Base-by-base conservation (phyloP, 1,140 invertebrate genomes). In the Drosophila sp. region DNA sequence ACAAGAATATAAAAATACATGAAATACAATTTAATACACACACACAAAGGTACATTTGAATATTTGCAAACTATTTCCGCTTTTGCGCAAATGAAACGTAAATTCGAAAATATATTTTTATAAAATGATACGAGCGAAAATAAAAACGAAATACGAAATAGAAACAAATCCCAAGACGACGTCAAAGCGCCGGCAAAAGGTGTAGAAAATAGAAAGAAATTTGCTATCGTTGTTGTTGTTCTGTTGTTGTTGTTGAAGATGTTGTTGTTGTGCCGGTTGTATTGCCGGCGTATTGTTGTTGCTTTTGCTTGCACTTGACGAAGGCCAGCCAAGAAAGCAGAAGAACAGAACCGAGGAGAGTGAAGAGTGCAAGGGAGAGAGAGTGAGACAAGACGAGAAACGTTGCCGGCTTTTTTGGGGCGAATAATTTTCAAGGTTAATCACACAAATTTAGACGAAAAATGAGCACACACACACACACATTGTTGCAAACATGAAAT, bases 1-100 rank as follows among this genome's bases (percentile, higher is more conserved):
- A 25, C 18, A 36, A 16, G n/a, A 29, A 18, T 1, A 51, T 7
- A 14, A 11, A 36, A 13, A 45, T 32, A 21, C 34, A 58, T 7
- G 9, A 6, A 13, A 41, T 9, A 53, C 5, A 61, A 6, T 18
- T 21, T 29, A 3, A 38, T 53, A 59, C 53, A 21, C 50, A 8
- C 29, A 16, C 16, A 11, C 32, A 63, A 54, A 8, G 21, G 14
- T 14, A 8, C 32, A 63, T 62, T 64, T 51, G 57, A 58, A 38
- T 62, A 50, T 67, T 74, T 51, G 74, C 27, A 54, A 86, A 89
- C 82, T 87, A 87, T 87, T 87, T 87, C 82, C 82, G 82, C 82
- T 82, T 89, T 87, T 72, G 74, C 69, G 74, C 72, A 82, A 76
- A 80, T 46, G 36, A 66, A 61, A 63, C 43, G 41, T 34, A 34